Evolutionary conservation across 2,888 invertebrate genomes (phyloP).

Genomic region (Orthonevra nobilis): DNA sequence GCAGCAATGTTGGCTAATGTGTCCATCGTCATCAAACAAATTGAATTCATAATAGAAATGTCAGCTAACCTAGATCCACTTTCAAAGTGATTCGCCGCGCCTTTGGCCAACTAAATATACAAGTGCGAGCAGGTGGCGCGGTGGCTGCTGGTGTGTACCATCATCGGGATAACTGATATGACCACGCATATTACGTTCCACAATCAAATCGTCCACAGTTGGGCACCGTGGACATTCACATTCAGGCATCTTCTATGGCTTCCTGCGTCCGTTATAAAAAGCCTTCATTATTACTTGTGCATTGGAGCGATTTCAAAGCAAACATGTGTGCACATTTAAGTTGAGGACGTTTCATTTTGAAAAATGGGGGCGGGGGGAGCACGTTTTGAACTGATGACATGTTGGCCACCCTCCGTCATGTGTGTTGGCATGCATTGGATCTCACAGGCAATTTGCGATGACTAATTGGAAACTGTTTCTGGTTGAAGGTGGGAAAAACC

Average conservation of each 20-base stretch:
- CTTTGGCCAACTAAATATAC: too few relatives aligned
- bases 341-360: conserved; percentile 3
- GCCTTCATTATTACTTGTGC: conserved; percentile 60
- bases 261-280: conserved; percentile 33
- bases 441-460: conserved; percentile 67
- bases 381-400: conserved; percentile 37
- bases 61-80: conserved; percentile 67
- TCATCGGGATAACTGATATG: conserved; percentile 64
- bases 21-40: conserved; percentile 51
- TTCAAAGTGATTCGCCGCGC: conserved; percentile 64
- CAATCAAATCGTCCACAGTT: conserved; percentile 54
- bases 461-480: conserved; percentile 60
- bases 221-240: not conserved
- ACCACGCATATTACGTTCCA: conserved; percentile 60
- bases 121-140: conserved; percentile 44
- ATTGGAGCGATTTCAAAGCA: conserved; percentile 63
- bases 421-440: conserved; percentile 52
- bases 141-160: conserved; percentile 54
- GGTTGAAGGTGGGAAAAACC: conserved; percentile 63
- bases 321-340: conserved; percentile 59
- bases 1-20: conserved; percentile 7
- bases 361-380: not conserved
- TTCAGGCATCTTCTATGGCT: conserved; percentile 51
- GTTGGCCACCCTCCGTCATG: conserved; percentile 17
- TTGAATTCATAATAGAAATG: conserved; percentile 65